Conservation (phyloP, 2,797 vertebrate genomes). For the Spinus olivaceus region DNA sequence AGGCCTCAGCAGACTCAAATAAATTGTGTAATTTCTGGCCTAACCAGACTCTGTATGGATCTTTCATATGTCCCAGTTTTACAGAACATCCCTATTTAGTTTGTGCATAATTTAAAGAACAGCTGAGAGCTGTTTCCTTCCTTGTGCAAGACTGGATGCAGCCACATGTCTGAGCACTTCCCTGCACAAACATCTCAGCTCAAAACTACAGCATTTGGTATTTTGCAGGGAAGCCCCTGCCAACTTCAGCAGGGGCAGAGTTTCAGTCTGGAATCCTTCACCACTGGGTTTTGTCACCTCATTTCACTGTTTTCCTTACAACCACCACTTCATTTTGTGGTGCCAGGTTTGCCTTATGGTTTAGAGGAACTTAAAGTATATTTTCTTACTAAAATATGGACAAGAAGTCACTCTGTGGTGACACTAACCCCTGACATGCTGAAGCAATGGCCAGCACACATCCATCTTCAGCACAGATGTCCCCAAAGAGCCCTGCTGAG, state of each 20-base stretch:
- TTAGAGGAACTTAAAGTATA: background rate
- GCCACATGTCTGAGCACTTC: background rate
- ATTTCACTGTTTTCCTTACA: background rate
- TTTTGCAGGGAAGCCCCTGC: background rate
- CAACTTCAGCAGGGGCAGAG: background rate
- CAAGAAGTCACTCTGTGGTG: background rate
- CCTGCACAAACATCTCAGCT: background rate
- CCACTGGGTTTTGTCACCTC: accelerated
- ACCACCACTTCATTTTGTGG: accelerated
- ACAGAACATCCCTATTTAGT: background rate
- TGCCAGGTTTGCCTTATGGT: accelerated
- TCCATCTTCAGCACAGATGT: accelerated
- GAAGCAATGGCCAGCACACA: background rate
- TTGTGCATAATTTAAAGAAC: background rate
- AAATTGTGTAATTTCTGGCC: background rate
- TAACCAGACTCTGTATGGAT: background rate
- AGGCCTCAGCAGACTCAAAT: background rate
- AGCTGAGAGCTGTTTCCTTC: background rate
- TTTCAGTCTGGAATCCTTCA: background rate
- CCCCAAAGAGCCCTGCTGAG: background rate
- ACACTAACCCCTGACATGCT: background rate
- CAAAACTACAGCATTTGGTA: background rate
- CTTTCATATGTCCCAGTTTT: background rate
- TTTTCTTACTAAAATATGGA: background rate
- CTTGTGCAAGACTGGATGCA: background rate